Base-by-base conservation (phyloP, 2,113 vertebrate species). In the Nothoprocta perdicaria region DNA sequence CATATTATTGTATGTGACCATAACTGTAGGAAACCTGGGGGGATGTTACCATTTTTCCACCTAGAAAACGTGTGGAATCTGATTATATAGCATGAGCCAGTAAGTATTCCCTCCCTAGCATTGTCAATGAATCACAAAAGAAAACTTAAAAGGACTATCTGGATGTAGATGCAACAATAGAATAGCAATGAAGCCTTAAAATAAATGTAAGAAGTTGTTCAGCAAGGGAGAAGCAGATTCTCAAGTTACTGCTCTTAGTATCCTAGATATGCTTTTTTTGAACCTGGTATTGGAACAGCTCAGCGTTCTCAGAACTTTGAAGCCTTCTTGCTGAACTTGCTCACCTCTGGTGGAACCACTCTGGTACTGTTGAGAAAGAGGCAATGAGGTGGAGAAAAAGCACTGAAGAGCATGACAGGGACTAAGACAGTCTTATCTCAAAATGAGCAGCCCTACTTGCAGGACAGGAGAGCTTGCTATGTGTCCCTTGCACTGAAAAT, bases 361-460 rank as follows among this genome's bases (percentile, higher is more conserved):
- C 24, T 58, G 41, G 1, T 33, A 9, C 10, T 73, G 53, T 27
- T 69, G 84, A 77, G 53, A 40, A 52, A 22, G 33, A 18, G 13
- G 17, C 38, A 33, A 65, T 0, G 9, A 76, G 60, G 13, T 11
- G 74, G 69, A 69, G 35, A 40, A 67, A 38, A 5, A 8, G 62
- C 3, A 8, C 35, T 41, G 43, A 22, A 40, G 45, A 88, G 1
- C 0, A 0, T 21, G 6, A 35, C 13, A 3, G 63, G n/a, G 41
- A 35, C 38, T 29, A 62, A 33, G 13, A 21, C 24, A 26, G 27
- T 60, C 3, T 6, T 15, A 1, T 10, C 31, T 45, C 78, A 61
- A 6, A 65, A 65, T 31, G 6, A 76, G 38, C 29, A 78, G 22
- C 24, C 27, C 6, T 10, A 57, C 17, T 10, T 26, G 48, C 24